Percentiles rank a stretch among this genome's conserved stretches.
Conservation (phyloP, 2,113 vertebrate genomes). For the Prinia subflava region DNA sequence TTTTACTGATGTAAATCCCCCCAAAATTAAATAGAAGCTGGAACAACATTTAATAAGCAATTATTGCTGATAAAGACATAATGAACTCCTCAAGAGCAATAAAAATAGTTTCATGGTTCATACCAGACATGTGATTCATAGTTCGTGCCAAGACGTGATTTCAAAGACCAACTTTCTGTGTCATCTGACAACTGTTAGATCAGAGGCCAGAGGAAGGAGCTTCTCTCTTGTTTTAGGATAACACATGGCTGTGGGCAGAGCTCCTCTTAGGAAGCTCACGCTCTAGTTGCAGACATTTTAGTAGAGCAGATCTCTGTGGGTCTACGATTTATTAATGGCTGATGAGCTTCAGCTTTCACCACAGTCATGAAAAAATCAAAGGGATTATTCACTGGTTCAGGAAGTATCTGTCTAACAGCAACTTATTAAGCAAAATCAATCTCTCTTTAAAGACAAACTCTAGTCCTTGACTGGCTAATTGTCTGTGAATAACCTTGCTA, state of each 20-base stretch:
- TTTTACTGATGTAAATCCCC: not conserved
- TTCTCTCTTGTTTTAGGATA: not conserved
- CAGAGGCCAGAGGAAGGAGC: not conserved
- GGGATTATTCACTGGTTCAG: not conserved
- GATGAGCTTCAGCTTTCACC: not conserved
- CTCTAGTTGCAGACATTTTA: not conserved
- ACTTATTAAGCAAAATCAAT: conserved; percentile 9
- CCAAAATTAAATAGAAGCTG: not conserved
- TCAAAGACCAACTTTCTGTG: not conserved
- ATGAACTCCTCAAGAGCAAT: not conserved
- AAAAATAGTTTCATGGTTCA: not conserved
- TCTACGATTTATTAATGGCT: not conserved
- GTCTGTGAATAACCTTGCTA: not conserved
- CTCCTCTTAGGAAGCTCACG: not conserved
- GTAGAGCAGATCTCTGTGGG: not conserved
- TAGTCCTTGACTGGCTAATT: not conserved
- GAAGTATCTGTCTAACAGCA: not conserved
- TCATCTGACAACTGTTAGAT: not conserved
- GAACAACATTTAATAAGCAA: not conserved
- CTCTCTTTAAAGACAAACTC: not conserved
- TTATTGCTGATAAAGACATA: not conserved
- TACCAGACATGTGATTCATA: not conserved
- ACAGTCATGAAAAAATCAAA: conserved; percentile 9
- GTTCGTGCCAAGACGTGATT: not conserved
- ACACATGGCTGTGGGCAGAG: not conserved